These are phyloP conservation scores for Agonum fuliginosum DNA, from an alignment of 2,888 invertebrate genomes.

Conservation along the genomic window DNA sequence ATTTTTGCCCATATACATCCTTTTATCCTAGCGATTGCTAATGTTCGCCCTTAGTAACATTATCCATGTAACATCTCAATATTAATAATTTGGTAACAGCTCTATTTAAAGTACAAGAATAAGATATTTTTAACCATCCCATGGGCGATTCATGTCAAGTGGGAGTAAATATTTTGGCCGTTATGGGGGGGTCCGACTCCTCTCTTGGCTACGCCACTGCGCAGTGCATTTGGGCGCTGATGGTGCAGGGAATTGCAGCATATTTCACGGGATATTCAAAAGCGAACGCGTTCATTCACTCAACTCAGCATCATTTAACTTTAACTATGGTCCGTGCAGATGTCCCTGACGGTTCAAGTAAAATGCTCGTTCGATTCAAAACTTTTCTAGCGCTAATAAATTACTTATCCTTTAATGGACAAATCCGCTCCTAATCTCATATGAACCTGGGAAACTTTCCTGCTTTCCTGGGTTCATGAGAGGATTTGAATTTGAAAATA, in stretches of 20 bases:
- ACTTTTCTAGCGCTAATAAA: constrained; percentile 37
- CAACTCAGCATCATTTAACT: constrained; percentile 25
- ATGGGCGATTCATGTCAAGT: too few species aligned
- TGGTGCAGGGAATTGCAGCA: constrained; percentile 22
- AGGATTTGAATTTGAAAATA: constrained; percentile 19
- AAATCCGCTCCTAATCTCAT: constrained; percentile 24
- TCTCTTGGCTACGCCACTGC: too few species aligned
- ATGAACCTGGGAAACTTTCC: constrained; percentile 13
- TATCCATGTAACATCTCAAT: too few species aligned
- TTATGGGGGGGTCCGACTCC: too few species aligned
- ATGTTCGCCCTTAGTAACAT: too few species aligned
- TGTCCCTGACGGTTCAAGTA: constrained; percentile 21
- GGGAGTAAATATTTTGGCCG: too few species aligned
- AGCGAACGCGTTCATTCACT: constrained; percentile 27
- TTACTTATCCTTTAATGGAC: constrained; percentile 34
- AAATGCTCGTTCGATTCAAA: constrained; percentile 36
- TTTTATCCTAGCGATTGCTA: too few species aligned
- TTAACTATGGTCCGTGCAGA: constrained; percentile 33
- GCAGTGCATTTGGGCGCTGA: background rate
- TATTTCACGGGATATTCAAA: constrained; percentile 33
- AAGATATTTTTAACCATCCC: too few species aligned
- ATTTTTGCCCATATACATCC: too few species aligned
- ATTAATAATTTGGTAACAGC: too few species aligned
- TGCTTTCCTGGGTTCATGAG: background rate
- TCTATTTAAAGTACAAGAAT: too few species aligned